Evolutionary conservation across 2,797 vertebrate species (phyloP).

Genomic region (Etheostoma perlongum): DNA sequence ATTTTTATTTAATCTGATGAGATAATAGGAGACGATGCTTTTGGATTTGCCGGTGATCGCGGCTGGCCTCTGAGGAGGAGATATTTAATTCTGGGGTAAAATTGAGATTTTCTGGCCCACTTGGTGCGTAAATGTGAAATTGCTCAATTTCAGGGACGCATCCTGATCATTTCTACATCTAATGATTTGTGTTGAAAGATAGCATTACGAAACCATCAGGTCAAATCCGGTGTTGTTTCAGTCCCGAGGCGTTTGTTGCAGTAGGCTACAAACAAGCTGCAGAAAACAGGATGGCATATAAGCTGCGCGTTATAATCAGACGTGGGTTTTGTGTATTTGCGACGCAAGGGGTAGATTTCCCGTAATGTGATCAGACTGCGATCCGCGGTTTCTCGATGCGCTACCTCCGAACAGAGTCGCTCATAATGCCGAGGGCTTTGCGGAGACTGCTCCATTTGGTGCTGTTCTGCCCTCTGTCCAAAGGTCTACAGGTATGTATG

Average conservation of each 20-base stretch:
- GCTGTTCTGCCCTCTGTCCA: constrained; percentile 92
- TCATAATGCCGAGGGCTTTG: constrained; percentile 89
- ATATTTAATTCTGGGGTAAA: not conserved
- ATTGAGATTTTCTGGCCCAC: not conserved
- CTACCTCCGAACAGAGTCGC: constrained; percentile 52
- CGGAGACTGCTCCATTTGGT: constrained; percentile 91
- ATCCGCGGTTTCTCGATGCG: constrained; percentile 51
- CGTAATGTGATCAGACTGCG: constrained; percentile 64
- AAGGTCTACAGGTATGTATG: constrained; percentile 90
- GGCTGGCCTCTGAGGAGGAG: not conserved
- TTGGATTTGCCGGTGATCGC: not conserved
- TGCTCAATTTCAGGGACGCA: constrained; percentile 58
- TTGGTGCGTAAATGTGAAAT: constrained; percentile 35
- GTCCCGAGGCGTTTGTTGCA: not conserved
- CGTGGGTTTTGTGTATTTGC: not conserved
- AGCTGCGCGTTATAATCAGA: constrained; percentile 7
- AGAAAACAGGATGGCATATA: not conserved
- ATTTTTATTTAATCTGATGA: not conserved
- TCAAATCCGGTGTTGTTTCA: not conserved
- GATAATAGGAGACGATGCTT: not conserved
- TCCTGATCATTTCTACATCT: not conserved
- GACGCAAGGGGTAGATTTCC: constrained; percentile 36
- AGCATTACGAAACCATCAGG: not conserved
- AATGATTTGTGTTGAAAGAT: constrained; percentile 8
- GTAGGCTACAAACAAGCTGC: not conserved